Conservation (phyloP, 2,797 vertebrate species). For the Orestias chungarensis region DNA sequence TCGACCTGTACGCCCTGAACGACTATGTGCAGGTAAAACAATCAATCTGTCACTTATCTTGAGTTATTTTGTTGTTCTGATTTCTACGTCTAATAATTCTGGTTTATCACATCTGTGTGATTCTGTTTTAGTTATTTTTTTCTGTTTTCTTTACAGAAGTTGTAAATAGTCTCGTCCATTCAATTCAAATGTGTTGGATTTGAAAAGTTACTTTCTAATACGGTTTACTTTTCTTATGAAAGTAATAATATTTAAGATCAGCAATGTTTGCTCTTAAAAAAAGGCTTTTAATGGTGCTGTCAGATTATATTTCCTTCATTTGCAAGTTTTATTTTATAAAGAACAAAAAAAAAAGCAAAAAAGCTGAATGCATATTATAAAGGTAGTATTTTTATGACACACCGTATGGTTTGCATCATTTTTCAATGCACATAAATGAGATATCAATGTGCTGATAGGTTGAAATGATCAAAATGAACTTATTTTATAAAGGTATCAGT, state of each 20-base stretch:
- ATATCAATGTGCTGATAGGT: too few relatives aligned
- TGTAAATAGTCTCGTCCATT: not conserved
- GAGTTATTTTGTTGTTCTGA: not conserved
- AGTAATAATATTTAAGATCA: not conserved
- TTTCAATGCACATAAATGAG: too few relatives aligned
- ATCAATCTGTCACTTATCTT: not conserved
- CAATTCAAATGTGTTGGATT: not conserved
- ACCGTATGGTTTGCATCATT: too few relatives aligned
- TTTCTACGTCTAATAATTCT: not conserved
- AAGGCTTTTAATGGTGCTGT: not conserved
- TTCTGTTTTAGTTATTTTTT: not conserved
- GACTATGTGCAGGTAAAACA: conserved; percentile 81
- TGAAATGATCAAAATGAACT: not conserved
- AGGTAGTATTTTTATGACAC: not conserved
- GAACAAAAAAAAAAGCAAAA: not conserved
- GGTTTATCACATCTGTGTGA: not conserved
- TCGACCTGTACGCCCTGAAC: conserved; percentile 77
- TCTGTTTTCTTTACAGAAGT: not conserved
- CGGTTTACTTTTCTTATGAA: not conserved
- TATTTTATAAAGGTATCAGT: not conserved
- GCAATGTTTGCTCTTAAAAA: not conserved
- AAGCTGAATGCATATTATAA: not conserved
- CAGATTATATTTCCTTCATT: not conserved
- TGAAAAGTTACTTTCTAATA: not conserved
- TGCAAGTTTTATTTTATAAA: not conserved